Evolutionary conservation across 2,797 vertebrate species (phyloP).

Genomic region (Onychomys torridus): DNA sequence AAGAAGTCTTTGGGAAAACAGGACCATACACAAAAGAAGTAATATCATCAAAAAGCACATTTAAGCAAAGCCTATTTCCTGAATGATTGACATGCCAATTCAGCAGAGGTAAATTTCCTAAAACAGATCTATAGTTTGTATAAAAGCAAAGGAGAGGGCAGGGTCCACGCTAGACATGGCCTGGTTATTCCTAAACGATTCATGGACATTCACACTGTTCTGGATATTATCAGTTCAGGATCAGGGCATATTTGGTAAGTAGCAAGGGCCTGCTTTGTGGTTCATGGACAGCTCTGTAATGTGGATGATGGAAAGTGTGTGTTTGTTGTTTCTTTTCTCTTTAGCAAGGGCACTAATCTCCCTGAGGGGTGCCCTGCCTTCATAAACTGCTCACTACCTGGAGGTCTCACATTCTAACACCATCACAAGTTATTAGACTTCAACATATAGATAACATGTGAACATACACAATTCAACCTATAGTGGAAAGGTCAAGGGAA

Average conservation of each 20-base stretch:
- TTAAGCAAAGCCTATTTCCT: not conserved
- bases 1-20: not conserved
- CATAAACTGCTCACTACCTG: not conserved
- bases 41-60: not conserved
- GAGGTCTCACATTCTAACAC: not conserved
- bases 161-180: not conserved
- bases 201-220: not conserved
- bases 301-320: not conserved
- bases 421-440: not conserved
- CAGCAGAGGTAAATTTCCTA: not conserved
- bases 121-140: not conserved
- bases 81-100: not conserved
- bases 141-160: not conserved
- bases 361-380: not conserved
- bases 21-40: not conserved
- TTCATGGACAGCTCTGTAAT: not conserved
- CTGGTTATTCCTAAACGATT: not conserved
- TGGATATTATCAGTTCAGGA: not conserved
- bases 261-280: not conserved
- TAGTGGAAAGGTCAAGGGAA: not conserved
- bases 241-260: not conserved
- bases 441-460: not conserved
- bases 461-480: not conserved
- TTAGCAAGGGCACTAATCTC: not conserved
- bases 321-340: not conserved